These are phyloP conservation scores for Myocastor coypus DNA, from an alignment of 2,113 vertebrate species.

Conservation along the genomic window DNA sequence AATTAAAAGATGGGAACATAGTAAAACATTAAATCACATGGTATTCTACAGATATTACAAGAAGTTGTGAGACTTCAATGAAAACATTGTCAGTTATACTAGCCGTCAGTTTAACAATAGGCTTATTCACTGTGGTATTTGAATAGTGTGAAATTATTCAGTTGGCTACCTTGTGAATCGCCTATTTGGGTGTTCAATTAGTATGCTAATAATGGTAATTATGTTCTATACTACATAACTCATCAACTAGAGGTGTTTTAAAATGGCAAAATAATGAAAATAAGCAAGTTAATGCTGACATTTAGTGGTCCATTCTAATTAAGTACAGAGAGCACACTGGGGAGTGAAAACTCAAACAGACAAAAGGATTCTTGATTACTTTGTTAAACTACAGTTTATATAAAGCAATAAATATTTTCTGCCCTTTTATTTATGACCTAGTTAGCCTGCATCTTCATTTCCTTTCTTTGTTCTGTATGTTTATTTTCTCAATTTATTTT, in stretches of 20 bases:
- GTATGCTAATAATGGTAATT: conserved; percentile 97
- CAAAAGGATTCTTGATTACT: conserved; percentile 89
- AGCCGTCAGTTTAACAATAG: conserved; percentile 91
- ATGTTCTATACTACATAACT: conserved; percentile 94
- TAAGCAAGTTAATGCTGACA: conserved; percentile 95
- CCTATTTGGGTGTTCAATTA: conserved; percentile 96
- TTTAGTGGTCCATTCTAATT: conserved; percentile 94
- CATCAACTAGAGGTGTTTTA: conserved; percentile 95
- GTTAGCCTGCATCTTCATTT: conserved; percentile 61
- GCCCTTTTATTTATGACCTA: conserved; percentile 83
- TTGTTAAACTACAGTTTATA: conserved; percentile 90
- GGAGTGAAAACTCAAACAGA: conserved; percentile 91
- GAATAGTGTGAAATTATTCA: conserved; percentile 95
- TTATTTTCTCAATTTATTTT: conserved; percentile 69
- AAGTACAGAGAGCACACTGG: conserved; percentile 91
- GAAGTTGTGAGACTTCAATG: conserved; percentile 86
- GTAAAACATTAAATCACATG: conserved; percentile 85
- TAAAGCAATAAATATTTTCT: conserved; percentile 87
- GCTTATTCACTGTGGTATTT: conserved; percentile 91
- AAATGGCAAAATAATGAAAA: conserved; percentile 97
- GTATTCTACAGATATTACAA: conserved; percentile 77
- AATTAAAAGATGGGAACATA: conserved; percentile 79
- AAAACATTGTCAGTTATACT: conserved; percentile 90
- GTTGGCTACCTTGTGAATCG: conserved; percentile 94
- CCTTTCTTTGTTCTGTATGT: conserved; percentile 76